Evolutionary conservation across 2,888 invertebrate species (phyloP).

Genomic region (Enchytraeus crypticus): DNA sequence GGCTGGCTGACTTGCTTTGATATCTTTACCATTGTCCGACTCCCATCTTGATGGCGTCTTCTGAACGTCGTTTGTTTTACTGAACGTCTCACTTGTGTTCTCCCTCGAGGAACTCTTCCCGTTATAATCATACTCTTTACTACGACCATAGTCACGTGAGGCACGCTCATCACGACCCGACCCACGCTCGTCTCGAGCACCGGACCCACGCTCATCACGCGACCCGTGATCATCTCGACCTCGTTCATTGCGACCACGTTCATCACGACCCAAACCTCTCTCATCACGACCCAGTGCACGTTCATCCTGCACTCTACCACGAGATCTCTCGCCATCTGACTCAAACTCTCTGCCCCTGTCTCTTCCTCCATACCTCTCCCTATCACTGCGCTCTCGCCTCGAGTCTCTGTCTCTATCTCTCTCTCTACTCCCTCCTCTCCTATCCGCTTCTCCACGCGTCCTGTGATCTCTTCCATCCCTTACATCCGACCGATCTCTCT

Average conservation of each 20-base stretch:
- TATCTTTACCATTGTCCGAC: too few species aligned
- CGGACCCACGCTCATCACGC: not conserved
- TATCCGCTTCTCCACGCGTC: not conserved
- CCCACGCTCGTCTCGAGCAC: conserved; percentile 5
- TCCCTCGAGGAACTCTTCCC: too few species aligned
- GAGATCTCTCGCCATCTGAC: not conserved
- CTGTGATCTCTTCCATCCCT: not conserved
- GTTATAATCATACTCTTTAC: not conserved
- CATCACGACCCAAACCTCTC: conserved; percentile 4
- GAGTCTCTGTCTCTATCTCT: conserved; percentile 5
- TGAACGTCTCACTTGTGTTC: too few species aligned
- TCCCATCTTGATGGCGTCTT: too few species aligned
- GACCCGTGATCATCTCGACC: not conserved
- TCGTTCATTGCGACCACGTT: not conserved
- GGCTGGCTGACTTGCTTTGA: too few species aligned
- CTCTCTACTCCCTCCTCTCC: not conserved
- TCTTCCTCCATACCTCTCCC: not conserved
- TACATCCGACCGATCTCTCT: not conserved
- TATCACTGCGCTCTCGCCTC: not conserved
- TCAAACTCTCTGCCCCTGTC: conserved; percentile 2
- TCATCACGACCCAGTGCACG: conserved; percentile 1
- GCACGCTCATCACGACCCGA: not conserved
- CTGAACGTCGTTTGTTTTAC: too few species aligned
- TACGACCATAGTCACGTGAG: not conserved
- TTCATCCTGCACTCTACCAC: not conserved